Evolutionary conservation across 2,888 invertebrate genomes (phyloP).

Genomic region (Esperia sulphurella): DNA sequence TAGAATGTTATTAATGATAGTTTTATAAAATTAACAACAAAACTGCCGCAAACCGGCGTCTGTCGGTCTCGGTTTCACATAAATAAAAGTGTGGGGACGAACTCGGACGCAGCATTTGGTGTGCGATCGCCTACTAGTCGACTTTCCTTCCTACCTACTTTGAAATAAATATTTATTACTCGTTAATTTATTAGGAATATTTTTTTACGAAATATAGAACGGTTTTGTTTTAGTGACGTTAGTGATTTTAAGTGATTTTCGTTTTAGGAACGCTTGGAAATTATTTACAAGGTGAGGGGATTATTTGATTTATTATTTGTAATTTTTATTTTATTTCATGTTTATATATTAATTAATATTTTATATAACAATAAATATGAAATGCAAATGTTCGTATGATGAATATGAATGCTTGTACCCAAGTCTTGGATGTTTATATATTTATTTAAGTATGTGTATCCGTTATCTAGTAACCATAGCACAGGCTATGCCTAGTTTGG

Average conservation of each 20-base stretch:
- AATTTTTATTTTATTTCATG: too few species aligned
- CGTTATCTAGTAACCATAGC: too few species aligned
- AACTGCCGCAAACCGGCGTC: too few species aligned
- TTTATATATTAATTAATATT: too few species aligned
- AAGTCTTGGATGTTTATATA: too few species aligned
- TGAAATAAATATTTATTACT: neutral
- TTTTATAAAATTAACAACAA: too few species aligned
- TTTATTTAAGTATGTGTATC: too few species aligned
- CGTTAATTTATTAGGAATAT: neutral
- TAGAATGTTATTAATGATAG: too few species aligned
- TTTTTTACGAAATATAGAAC: neutral
- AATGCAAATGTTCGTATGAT: too few species aligned
- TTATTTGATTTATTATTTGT: neutral
- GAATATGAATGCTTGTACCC: too few species aligned
- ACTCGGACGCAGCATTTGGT: constrained; percentile 23
- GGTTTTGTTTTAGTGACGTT: neutral
- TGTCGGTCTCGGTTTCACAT: neutral
- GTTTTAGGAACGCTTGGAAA: neutral
- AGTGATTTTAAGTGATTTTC: neutral
- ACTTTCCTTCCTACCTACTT: constrained; percentile 11
- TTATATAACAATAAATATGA: too few species aligned
- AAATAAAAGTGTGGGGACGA: constrained; percentile 16
- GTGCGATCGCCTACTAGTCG: constrained; percentile 20
- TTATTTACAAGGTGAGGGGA: neutral
- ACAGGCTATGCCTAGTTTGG: too few species aligned